A percentile compares a stretch with the other conserved stretches of the same genome.
phyloP scores from a whole-genome alignment of 2,113 vertebrate genomes.

The Synodontis membranacea region DNA sequence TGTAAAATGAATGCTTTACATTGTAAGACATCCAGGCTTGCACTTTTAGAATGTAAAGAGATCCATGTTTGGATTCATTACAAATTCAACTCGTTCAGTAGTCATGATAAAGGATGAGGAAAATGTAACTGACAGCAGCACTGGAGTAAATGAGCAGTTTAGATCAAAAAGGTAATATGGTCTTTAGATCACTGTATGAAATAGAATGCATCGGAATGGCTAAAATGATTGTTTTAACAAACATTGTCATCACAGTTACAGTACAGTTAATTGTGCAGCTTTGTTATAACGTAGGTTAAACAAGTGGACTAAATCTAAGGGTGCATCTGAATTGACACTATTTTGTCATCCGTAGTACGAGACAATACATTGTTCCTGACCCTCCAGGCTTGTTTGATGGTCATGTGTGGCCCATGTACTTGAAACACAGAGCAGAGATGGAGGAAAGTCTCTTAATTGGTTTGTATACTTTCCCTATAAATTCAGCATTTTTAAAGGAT shows the following conservation, averaged over 20 bases:
- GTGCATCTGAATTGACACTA: neutral
- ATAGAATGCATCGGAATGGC: neutral
- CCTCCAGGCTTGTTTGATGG: conserved; percentile 80
- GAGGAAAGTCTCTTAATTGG: conserved; percentile 68
- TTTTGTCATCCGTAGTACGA: conserved; percentile 64
- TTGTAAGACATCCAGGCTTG: neutral
- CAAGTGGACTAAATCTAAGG: neutral
- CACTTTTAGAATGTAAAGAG: neutral
- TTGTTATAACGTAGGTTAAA: neutral
- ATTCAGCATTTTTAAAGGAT: neutral
- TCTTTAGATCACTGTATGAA: neutral
- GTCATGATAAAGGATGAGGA: neutral
- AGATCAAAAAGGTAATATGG: neutral
- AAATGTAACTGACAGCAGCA: neutral
- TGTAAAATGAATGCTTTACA: neutral
- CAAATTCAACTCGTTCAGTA: neutral
- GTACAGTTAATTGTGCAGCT: neutral
- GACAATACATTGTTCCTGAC: conserved; percentile 79
- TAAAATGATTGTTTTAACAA: neutral
- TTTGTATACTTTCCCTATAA: conserved; percentile 38
- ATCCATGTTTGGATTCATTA: neutral
- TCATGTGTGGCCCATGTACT: conserved; percentile 84
- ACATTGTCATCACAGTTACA: neutral
- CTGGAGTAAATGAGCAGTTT: neutral
- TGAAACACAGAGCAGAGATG: conserved; percentile 76